Conservation (phyloP, 2,113 vertebrate species). For the Morone saxatilis region DNA sequence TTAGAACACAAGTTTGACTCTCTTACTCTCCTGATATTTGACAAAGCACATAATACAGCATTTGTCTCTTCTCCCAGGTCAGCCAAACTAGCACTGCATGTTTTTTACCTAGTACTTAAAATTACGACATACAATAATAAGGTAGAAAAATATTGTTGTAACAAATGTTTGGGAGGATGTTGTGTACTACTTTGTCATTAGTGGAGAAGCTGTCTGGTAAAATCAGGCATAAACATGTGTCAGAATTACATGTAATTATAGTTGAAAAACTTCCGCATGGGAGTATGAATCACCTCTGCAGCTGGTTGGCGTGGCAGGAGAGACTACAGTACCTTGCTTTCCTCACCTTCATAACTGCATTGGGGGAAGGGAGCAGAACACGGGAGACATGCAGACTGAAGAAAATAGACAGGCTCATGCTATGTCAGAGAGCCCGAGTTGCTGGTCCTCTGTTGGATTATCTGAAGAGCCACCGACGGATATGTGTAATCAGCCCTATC, state of each 20-base stretch:
- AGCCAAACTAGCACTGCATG: conserved; percentile 30
- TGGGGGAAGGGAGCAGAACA: conserved; percentile 52
- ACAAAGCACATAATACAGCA: conserved; percentile 21
- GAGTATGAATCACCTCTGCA: conserved; percentile 82
- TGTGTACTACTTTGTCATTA: conserved; percentile 84
- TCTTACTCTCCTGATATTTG: conserved; percentile 35
- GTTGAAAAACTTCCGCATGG: conserved; percentile 83
- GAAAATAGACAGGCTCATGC: conserved; percentile 63
- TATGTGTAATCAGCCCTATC: conserved; percentile 82
- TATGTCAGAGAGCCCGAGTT: conserved; percentile 59
- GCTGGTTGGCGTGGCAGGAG: conserved; percentile 77
- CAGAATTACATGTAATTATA: conserved; percentile 86
- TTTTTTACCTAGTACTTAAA: conserved; percentile 69
- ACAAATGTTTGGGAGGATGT: conserved; percentile 84
- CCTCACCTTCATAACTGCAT: conserved; percentile 73
- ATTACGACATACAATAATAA: conserved; percentile 75
- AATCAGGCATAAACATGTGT: conserved; percentile 85
- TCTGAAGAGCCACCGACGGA: conserved; percentile 80
- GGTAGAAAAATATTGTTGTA: conserved; percentile 74
- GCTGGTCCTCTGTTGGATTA: conserved; percentile 73
- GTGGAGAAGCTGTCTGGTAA: conserved; percentile 78
- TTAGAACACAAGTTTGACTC: conserved; percentile 24
- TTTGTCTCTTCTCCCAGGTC: conserved; percentile 21
- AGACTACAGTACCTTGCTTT: conserved; percentile 72
- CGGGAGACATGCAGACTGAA: conserved; percentile 39